phyloP scores from a whole-genome alignment of 2,113 vertebrate genomes.

The Cranoglanis bouderius region DNA sequence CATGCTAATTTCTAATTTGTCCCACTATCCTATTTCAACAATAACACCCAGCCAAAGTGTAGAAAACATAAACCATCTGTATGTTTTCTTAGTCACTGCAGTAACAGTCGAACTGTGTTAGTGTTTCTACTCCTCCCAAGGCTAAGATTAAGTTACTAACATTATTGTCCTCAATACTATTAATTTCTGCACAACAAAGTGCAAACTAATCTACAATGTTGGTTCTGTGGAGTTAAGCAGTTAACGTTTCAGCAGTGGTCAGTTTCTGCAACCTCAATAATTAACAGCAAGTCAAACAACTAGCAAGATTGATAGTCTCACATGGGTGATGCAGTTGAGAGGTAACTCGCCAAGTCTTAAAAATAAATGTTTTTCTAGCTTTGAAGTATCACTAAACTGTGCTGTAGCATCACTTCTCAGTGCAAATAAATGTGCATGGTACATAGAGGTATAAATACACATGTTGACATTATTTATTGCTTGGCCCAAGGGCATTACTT shows the following conservation, averaged over 20 bases:
- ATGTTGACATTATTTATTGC: conserved; percentile 70
- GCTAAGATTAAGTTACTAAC: conserved; percentile 59
- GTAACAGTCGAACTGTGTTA: conserved; percentile 51
- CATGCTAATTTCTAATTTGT: conserved; percentile 52
- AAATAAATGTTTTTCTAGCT: conserved; percentile 60
- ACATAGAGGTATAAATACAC: conserved; percentile 68
- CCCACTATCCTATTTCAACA: conserved; percentile 51
- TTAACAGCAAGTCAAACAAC: conserved; percentile 41
- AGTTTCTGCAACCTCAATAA: conserved; percentile 18
- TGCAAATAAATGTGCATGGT: conserved; percentile 61
- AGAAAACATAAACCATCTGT: conserved; percentile 57
- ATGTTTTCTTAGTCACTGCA: conserved; percentile 35
- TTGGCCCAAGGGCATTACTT: conserved; percentile 56
- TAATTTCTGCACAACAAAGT: conserved; percentile 35
- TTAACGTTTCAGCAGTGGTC: conserved; percentile 26
- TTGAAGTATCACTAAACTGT: conserved; percentile 58
- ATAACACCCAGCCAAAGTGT: conserved; percentile 45
- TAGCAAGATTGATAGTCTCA: conserved; percentile 12
- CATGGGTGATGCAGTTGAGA: conserved; percentile 60
- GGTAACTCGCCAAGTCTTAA: conserved; percentile 56
- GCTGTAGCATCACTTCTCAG: conserved; percentile 65
- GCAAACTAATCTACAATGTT: conserved; percentile 6
- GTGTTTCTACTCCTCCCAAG: conserved; percentile 49
- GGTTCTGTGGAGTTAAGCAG: conserved; percentile 29
- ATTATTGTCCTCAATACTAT: conserved; percentile 48